phyloP scores from a whole-genome alignment of 2,113 vertebrate species.

The Nansenia antarctica region DNA sequence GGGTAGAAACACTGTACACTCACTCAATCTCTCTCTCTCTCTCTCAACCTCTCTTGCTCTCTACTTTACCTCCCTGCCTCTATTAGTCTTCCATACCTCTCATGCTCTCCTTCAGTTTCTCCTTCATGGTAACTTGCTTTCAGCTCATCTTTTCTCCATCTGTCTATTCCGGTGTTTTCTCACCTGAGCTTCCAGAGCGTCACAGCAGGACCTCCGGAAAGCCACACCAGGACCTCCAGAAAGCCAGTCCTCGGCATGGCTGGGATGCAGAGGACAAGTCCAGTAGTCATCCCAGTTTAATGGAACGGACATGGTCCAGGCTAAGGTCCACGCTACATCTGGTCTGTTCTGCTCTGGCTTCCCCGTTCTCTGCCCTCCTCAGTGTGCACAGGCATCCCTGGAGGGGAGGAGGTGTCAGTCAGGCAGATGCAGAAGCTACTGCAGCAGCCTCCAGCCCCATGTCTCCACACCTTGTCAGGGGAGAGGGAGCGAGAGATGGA shows the following conservation, averaged over 20 bases:
- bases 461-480: constrained; percentile 21
- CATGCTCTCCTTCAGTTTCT: not conserved
- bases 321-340: too few species aligned
- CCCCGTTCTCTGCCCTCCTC: constrained; percentile 19
- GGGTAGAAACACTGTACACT: not conserved
- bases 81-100: not conserved
- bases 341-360: constrained; percentile 15
- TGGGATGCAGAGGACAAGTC: not conserved
- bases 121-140: not conserved
- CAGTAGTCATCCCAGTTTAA: constrained; percentile 1
- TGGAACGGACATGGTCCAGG: constrained; percentile 2
- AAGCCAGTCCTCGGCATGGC: not conserved
- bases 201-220: not conserved
- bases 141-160: not conserved
- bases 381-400: constrained; percentile 11
- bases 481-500: not conserved
- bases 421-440: constrained; percentile 15
- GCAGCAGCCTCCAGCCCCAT: constrained; percentile 29
- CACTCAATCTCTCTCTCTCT: not conserved
- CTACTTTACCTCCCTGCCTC: not conserved
- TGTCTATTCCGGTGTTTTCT: not conserved
- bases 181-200: not conserved
- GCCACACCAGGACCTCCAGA: not conserved
- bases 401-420: constrained; percentile 45
- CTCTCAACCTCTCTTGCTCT: not conserved